Base-by-base conservation (phyloP, 2,888 invertebrate genomes). In the Phasia obesa region DNA sequence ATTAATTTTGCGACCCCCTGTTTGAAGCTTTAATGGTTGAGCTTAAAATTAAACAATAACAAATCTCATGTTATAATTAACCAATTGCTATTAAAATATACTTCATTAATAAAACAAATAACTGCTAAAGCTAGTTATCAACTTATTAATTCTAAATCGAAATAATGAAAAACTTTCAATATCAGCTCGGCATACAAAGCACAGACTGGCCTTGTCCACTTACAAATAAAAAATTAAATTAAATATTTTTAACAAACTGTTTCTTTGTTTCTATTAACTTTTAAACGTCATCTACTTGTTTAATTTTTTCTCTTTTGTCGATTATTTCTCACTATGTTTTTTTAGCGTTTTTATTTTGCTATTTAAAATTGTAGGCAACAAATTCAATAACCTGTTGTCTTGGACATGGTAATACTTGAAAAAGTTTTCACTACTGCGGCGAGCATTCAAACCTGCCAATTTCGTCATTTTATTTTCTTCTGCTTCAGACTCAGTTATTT, bases 371-470 rank as follows among this genome's bases (percentile, higher is more conserved):
- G 4, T 25, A 1, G 23, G 25, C 42, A 73, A 65, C 44, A 78
- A 70, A 31, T 59, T 65, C 25, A 70, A 70, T 59, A 83, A 78
- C 78, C 65, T 78, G 82, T 74, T 79, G 53, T 47, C 17, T 62
- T 67, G 53, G 35, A 71, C 42, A 38, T 23, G 67, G 62, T 59
- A 64, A 65, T 31, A 70, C 25, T 51, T 9, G 11, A 5, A 70
- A 51, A 31, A 74, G 59, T 75, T 83, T 83, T 79, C 78, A 83
- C 83, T 83, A 51, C 75, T 69, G 53, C 38, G 42, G 25, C 13
- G 64, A 19, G 19, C 25, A 51, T 9, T 55, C 21, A 11, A 21
- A 49, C 7, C 59, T 69, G 55, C 49, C 73, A 67, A 70, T 62
- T 70, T 38, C 31, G 35, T 55, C 19, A 62, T 47, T 38, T 27